Evolutionary conservation across 2,888 invertebrate genomes (phyloP).

Genomic region (Pyralis farinalis): DNA sequence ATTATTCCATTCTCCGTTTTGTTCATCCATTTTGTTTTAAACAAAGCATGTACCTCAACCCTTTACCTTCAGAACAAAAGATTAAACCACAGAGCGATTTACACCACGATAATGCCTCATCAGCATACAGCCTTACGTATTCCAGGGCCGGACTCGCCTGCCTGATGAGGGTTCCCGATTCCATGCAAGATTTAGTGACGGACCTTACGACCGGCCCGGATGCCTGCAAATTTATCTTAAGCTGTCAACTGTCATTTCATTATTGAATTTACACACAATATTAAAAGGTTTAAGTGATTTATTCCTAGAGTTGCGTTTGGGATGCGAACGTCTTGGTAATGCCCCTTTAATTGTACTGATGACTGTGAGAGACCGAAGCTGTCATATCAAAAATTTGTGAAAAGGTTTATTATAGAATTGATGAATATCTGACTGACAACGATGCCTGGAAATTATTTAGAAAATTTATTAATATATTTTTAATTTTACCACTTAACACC

Average conservation of each 20-base stretch:
- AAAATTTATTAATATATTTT: too few species aligned
- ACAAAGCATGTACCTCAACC: background rate
- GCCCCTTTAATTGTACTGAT: too few species aligned
- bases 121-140: slow-evolving; percentile 17
- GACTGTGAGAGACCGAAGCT: too few species aligned
- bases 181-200: slow-evolving; percentile 18
- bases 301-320: too few species aligned
- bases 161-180: slow-evolving; percentile 11
- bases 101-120: slow-evolving; percentile 18
- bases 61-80: background rate
- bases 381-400: too few species aligned
- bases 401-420: too few species aligned
- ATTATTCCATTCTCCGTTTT: too few species aligned
- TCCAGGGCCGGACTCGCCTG: background rate
- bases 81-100: background rate
- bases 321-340: too few species aligned
- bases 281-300: background rate
- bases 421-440: too few species aligned
- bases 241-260: slow-evolving; percentile 17
- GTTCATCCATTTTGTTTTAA: background rate
- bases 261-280: slow-evolving; percentile 15
- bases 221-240: slow-evolving; percentile 18
- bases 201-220: slow-evolving; percentile 14
- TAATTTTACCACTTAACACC: too few species aligned
- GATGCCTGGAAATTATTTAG: too few species aligned